Percentiles rank a stretch among this genome's conserved stretches.
Conservation (phyloP, 2,113 vertebrate genomes). For the Dasypus novemcinctus region DNA sequence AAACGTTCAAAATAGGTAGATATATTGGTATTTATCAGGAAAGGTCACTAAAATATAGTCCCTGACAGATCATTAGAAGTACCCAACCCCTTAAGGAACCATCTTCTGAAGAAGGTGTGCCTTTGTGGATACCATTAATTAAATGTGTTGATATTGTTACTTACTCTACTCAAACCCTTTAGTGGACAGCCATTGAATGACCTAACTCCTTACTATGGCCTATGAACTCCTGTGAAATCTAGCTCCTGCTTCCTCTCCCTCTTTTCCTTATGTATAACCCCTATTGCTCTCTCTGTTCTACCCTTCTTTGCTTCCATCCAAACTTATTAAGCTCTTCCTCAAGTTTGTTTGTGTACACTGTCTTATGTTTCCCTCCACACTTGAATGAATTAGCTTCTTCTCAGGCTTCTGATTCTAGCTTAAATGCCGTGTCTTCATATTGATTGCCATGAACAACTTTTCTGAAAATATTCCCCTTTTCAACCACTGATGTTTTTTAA, state of each 20-base stretch:
- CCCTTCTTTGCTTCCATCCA: background rate
- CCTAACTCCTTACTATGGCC: rapidly evolving
- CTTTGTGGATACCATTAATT: background rate
- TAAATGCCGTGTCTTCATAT: background rate
- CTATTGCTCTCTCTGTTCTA: background rate
- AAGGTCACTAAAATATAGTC: background rate
- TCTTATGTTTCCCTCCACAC: background rate
- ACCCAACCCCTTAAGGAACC: background rate
- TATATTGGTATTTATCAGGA: background rate
- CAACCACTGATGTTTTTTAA: background rate
- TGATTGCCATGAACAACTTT: background rate
- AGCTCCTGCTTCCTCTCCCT: background rate
- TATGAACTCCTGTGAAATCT: background rate
- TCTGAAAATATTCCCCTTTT: background rate
- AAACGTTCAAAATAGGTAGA: background rate
- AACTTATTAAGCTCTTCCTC: background rate
- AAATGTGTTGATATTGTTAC: background rate
- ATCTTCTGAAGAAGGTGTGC: background rate
- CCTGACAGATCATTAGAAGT: background rate
- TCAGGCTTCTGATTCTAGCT: background rate
- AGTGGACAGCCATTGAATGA: background rate
- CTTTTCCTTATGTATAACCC: background rate
- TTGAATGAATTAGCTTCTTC: background rate
- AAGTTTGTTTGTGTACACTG: background rate
- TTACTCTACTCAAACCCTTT: background rate